Conservation (phyloP, 2,113 vertebrate genomes). For the Macaca mulatta region DNA sequence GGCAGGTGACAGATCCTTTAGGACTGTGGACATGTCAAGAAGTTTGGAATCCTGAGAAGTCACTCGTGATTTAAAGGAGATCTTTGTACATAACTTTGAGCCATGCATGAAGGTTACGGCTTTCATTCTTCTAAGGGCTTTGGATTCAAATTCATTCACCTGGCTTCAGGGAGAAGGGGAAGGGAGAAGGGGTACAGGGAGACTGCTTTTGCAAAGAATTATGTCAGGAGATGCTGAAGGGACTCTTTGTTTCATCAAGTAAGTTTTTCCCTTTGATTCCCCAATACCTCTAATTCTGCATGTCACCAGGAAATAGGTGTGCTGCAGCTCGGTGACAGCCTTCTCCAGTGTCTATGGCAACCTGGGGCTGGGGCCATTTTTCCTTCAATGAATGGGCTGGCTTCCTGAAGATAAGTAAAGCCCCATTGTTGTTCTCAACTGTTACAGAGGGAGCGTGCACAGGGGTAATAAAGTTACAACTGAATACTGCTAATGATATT, state of each 20-base stretch:
- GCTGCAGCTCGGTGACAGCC: conserved; percentile 14
- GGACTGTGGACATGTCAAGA: neutral
- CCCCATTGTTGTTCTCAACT: conserved; percentile 43
- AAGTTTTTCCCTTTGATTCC: conserved; percentile 17
- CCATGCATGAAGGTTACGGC: neutral
- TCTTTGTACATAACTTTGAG: neutral
- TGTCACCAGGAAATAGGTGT: conserved; percentile 52
- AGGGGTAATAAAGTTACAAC: neutral
- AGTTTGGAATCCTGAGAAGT: neutral
- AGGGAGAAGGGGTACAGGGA: neutral
- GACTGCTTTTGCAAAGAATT: conserved; percentile 10
- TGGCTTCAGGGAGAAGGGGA: neutral
- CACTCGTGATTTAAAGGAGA: neutral
- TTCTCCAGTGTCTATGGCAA: conserved; percentile 57
- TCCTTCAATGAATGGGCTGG: conserved; percentile 69
- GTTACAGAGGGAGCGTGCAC: neutral
- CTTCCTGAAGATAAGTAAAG: conserved; percentile 62
- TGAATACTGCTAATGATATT: conserved; percentile 22
- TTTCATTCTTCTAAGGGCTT: neutral
- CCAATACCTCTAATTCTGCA: conserved; percentile 66
- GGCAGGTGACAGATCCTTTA: neutral
- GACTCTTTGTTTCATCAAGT: conserved; percentile 59
- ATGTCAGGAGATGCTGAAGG: conserved; percentile 16
- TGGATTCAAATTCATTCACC: neutral
- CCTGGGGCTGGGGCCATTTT: conserved; percentile 46